Conservation (phyloP, 2,888 invertebrate species). For the Oasisia sp. region DNA sequence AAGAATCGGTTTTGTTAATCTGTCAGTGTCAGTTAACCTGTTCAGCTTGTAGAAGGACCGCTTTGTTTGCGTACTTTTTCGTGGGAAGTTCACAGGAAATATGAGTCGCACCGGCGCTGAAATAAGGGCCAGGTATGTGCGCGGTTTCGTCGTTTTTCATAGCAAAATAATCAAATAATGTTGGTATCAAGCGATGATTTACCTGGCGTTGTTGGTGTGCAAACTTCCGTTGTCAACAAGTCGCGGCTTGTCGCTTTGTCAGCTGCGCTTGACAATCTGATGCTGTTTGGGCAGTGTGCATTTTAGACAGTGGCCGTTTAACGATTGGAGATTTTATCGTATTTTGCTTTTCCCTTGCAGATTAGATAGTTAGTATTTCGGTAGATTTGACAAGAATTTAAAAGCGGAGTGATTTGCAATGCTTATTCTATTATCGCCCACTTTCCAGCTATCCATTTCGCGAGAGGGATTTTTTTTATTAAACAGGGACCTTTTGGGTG, state of each 20-base stretch:
- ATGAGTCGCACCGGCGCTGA: background rate
- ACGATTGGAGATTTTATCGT: background rate
- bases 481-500: too few species aligned
- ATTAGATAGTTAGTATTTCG: background rate
- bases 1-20: background rate
- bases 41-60: background rate
- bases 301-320: background rate
- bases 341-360: background rate
- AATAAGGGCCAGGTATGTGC: constrained; percentile 2
- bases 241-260: background rate
- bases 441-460: background rate
- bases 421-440: background rate
- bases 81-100: background rate
- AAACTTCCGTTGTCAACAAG: background rate
- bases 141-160: background rate
- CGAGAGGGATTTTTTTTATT: too few species aligned
- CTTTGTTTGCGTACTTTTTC: background rate
- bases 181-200: background rate
- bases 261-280: background rate
- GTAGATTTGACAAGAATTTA: background rate
- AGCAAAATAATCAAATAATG: background rate
- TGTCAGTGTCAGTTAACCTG: background rate
- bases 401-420: background rate
- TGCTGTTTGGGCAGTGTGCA: background rate
- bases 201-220: background rate